phyloP scores from a whole-genome alignment of 2,888 invertebrate species.

The Leptothorax acervorum region DNA sequence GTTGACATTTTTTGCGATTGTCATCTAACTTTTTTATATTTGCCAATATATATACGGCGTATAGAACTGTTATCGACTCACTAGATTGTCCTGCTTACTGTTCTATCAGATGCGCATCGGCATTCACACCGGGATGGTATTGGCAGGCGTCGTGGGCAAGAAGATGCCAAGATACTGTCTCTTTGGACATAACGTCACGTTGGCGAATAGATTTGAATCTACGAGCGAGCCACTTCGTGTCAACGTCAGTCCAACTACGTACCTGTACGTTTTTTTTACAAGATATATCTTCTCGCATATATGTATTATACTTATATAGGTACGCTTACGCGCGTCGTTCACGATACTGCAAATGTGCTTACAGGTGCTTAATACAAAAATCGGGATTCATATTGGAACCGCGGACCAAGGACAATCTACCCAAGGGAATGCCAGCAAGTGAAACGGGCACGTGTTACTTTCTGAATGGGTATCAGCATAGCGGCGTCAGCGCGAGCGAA shows the following conservation, averaged over 20 bases:
- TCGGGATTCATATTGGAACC: slow-evolving; percentile 92
- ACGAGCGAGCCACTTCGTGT: slow-evolving; percentile 96
- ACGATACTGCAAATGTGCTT: background rate
- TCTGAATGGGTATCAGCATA: slow-evolving; percentile 92
- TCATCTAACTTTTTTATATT: slow-evolving; percentile 12
- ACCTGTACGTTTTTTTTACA: slow-evolving; percentile 90
- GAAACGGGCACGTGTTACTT: slow-evolving; percentile 95
- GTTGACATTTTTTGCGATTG: slow-evolving; percentile 6
- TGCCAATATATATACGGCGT: background rate
- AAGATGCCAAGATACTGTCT: slow-evolving; percentile 98
- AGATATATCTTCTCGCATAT: slow-evolving; percentile 6
- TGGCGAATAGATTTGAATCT: slow-evolving; percentile 98
- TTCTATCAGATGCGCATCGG: slow-evolving; percentile 95
- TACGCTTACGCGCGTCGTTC: background rate
- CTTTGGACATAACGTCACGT: slow-evolving; percentile 97
- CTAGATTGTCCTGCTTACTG: background rate
- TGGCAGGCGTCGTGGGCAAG: slow-evolving; percentile 97
- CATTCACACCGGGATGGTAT: slow-evolving; percentile 96
- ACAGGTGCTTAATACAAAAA: slow-evolving; percentile 91
- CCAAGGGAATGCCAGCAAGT: slow-evolving; percentile 93
- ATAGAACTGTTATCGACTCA: background rate
- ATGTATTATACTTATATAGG: no score
- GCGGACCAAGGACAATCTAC: slow-evolving; percentile 92
- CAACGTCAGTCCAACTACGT: slow-evolving; percentile 97
- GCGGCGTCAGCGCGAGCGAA: slow-evolving; percentile 88